Base-by-base conservation (phyloP, 2,888 invertebrate species). In the Ichneumoninae sp. region DNA sequence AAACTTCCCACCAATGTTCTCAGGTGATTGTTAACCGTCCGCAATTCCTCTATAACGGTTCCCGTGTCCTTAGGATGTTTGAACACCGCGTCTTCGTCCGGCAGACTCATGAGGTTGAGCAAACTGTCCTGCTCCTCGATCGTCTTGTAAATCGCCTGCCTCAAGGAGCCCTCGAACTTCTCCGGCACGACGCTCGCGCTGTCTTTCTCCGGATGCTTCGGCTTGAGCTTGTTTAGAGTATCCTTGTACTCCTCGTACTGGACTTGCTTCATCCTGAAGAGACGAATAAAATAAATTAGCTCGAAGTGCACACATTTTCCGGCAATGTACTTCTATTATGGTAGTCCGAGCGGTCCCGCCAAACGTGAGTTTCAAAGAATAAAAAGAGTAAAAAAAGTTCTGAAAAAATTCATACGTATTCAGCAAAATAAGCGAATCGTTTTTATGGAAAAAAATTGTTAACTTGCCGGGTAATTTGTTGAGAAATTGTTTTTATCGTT, bases 81-180 rank as follows among this genome's bases (percentile, higher is more conserved):
- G 87, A 94, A 95, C 0, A 85, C 87, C n/a, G 87, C 88, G 7
- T 88, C 85, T 5, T 89, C 87, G 7, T 87, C 89, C 3, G 92
- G 86, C 44, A 91, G 33, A 0, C 88, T 88, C 30, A 92, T 91
- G 3, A 91, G 74, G 78, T 86, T 89, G n/a, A 93, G 81, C n/a
- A 93, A 85, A 68, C 95, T 95, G 90, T 96, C 96, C n/a, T 96
- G 95, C 89, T 96, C 96, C 90, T 96, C 95, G 88, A 97, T 96
- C 33, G 95, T 95, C 92, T 94, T 95, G 90, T 95, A 96, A 87
- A 96, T 96, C 16, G 91, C 92, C 83, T 91, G 89, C n/a, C 92
- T 90, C 66, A 94, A 86, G 1, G 92, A 89, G 26, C 91, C 90
- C 7, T 85, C 86, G 75, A 90, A 90, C 0, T 90, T 90, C 0